These are phyloP conservation scores for Seriola rivoliana DNA, from an alignment of 2,113 vertebrate species.

Conservation along the genomic window DNA sequence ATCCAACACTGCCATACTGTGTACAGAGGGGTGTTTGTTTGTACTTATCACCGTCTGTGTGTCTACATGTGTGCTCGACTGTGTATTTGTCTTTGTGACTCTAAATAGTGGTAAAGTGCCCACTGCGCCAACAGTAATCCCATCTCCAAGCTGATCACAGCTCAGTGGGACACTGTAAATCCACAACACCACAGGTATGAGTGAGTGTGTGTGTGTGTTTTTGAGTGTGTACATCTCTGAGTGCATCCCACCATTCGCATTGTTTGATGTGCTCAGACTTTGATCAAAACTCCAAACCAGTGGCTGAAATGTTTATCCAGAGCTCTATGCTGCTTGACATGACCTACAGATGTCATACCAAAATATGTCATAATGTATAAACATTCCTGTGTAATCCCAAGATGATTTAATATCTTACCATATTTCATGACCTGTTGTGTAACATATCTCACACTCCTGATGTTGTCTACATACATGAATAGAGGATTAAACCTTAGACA, in stretches of 20 bases:
- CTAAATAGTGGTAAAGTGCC: conserved; percentile 39
- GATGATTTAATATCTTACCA: background rate
- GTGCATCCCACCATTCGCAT: background rate
- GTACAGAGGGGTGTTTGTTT: conserved; percentile 4
- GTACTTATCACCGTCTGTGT: background rate
- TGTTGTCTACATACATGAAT: background rate
- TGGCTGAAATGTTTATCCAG: background rate
- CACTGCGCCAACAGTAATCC: conserved; percentile 63
- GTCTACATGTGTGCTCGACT: conserved; percentile 6
- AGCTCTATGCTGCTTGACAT: background rate
- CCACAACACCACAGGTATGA: conserved; percentile 41
- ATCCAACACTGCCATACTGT: conserved; percentile 3
- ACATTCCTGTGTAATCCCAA: too few relatives aligned
- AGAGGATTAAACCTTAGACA: background rate
- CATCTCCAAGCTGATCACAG: conserved; percentile 57
- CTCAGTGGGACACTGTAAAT: conserved; percentile 39
- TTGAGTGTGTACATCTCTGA: background rate
- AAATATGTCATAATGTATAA: too few relatives aligned
- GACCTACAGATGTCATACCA: background rate
- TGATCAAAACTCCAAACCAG: background rate
- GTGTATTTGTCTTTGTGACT: conserved; percentile 26
- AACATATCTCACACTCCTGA: background rate
- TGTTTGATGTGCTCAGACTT: background rate
- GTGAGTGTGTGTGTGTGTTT: background rate
- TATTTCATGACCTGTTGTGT: background rate